These are phyloP conservation scores for Drosophila sp. DNA, from an alignment of 1,140 invertebrate species.

Conservation along the genomic window DNA sequence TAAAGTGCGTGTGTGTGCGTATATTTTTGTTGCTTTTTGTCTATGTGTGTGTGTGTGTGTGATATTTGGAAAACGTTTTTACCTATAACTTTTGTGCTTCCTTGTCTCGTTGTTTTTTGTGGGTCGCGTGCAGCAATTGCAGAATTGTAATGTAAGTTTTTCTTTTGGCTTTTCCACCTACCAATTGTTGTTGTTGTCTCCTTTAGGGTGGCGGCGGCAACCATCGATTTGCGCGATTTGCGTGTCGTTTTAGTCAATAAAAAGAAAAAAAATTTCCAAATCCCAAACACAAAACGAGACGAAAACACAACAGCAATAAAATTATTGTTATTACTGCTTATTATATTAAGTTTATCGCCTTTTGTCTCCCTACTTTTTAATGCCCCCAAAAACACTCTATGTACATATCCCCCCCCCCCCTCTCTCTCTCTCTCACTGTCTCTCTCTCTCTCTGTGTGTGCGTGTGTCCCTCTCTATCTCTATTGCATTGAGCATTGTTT, in stretches of 20 bases:
- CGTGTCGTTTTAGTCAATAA: constrained; percentile 63
- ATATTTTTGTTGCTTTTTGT: constrained; percentile 10
- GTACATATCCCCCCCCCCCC: too few species aligned
- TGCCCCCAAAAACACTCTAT: not conserved
- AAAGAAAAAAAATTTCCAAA: constrained; percentile 39
- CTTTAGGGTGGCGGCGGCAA: constrained; percentile 63
- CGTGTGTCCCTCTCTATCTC: too few species aligned
- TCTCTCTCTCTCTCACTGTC: too few species aligned
- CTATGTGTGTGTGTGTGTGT: constrained; percentile 26
- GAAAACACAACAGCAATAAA: constrained; percentile 58
- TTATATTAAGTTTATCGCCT: constrained; percentile 24
- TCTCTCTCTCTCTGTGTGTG: too few species aligned
- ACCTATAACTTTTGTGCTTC: constrained; percentile 11
- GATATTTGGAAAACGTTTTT: constrained; percentile 56
- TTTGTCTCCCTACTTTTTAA: constrained; percentile 25
- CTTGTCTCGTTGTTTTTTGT: constrained; percentile 42
- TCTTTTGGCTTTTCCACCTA: constrained; percentile 28
- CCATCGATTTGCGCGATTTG: constrained; percentile 65
- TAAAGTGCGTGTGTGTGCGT: constrained; percentile 5
- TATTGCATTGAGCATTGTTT: too few species aligned
- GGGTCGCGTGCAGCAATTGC: constrained; percentile 73
- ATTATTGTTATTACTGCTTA: constrained; percentile 31
- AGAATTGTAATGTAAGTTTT: constrained; percentile 67
- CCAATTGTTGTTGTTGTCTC: constrained; percentile 26
- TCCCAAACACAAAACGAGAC: constrained; percentile 55